phyloP scores from a whole-genome alignment of 2,113 vertebrate genomes.

The Paradoxurus hermaphroditus region DNA sequence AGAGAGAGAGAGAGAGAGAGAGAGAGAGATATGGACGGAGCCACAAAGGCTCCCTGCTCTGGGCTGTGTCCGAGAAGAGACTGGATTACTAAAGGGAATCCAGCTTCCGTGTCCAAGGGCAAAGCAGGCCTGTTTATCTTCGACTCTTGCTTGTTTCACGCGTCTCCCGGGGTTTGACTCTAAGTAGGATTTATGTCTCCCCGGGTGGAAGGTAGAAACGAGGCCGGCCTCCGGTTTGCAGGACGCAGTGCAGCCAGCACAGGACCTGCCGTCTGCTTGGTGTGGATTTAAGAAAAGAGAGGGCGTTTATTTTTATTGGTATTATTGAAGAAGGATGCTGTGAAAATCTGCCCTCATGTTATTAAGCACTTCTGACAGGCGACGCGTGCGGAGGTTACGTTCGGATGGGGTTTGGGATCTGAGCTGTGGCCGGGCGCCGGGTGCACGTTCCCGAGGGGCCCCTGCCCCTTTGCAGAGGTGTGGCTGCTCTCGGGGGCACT shows the following conservation, averaged over 20 bases:
- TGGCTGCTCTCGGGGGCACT: rapidly evolving
- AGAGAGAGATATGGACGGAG: background rate
- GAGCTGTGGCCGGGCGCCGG: background rate
- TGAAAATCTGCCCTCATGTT: background rate
- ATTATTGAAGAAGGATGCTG: background rate
- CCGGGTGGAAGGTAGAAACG: slow-evolving; percentile 7
- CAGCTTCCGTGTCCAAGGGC: background rate
- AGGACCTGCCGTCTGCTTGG: background rate
- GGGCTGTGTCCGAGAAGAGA: background rate
- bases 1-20: no score
- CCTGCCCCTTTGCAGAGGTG: background rate
- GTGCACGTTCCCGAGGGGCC: background rate
- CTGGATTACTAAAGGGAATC: slow-evolving; percentile 36
- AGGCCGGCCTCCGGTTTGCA: background rate
- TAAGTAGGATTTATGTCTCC: slow-evolving; percentile 67
- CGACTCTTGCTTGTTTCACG: background rate
- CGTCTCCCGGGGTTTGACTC: slow-evolving; percentile 11
- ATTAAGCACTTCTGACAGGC: background rate
- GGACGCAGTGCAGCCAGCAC: background rate
- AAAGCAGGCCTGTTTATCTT: slow-evolving; percentile 9
- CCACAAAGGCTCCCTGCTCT: background rate
- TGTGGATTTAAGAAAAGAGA: background rate
- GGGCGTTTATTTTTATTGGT: background rate
- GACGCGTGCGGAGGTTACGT: background rate
- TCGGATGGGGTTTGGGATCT: background rate